These are phyloP conservation scores for Catharus fuscescens DNA, from an alignment of 2,113 vertebrate species.

Conservation along the genomic window DNA sequence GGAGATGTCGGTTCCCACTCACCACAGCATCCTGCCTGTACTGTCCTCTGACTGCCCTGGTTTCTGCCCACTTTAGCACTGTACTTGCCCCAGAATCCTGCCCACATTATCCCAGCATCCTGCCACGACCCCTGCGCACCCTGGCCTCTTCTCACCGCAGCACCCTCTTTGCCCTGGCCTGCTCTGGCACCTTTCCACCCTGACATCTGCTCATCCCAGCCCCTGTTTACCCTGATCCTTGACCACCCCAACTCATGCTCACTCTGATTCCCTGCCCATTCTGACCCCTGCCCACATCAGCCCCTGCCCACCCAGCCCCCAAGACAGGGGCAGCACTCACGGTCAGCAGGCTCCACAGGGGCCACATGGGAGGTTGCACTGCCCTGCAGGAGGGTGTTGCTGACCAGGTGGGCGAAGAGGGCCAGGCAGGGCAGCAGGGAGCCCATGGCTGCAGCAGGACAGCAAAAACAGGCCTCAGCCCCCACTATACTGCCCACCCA, in stretches of 20 bases:
- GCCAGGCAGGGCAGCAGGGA: slow-evolving; percentile 83
- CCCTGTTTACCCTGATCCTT: too few species aligned
- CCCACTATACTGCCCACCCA: fast-evolving
- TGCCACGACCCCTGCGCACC: not conserved
- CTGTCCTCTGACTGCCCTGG: not conserved
- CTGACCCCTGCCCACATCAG: not conserved
- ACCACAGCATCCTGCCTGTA: not conserved
- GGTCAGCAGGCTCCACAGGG: slow-evolving; percentile 86
- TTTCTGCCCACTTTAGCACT: not conserved
- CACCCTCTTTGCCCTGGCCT: too few species aligned
- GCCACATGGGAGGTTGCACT: slow-evolving; percentile 89
- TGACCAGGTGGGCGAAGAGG: slow-evolving; percentile 88
- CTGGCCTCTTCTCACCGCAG: not conserved
- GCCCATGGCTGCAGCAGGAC: slow-evolving; percentile 71
- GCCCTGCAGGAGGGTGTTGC: slow-evolving; percentile 88
- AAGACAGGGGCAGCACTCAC: slow-evolving; percentile 72
- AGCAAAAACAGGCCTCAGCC: not conserved
- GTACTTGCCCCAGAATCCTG: not conserved
- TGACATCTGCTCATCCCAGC: not conserved
- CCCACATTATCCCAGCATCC: not conserved
- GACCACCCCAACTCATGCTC: not conserved
- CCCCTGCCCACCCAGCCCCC: not conserved
- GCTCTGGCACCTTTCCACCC: not conserved
- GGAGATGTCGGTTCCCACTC: not conserved
- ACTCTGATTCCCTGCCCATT: not conserved